Conservation (phyloP, 2,113 vertebrate species). For the human region DNA sequence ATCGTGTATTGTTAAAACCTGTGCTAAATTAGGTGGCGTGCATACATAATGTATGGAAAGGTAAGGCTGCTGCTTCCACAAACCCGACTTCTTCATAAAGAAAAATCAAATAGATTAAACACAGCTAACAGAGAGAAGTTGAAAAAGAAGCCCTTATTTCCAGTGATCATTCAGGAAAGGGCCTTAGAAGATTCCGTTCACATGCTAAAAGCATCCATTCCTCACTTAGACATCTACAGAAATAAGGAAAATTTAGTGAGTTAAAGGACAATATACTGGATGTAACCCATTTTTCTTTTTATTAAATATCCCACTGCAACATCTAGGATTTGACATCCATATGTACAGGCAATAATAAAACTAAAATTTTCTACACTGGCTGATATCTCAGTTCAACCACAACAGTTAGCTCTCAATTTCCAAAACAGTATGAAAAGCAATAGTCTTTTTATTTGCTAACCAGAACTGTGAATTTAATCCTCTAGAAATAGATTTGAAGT, state of each 20-base stretch:
- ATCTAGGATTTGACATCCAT: conserved; percentile 18
- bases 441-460: conserved; percentile 11
- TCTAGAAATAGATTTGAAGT: conserved; percentile 41
- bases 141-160: conserved; percentile 2
- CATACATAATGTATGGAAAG: neutral
- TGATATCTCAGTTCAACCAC: conserved; percentile 30
- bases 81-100: neutral
- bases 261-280: neutral
- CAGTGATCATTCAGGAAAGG: neutral
- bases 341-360: neutral
- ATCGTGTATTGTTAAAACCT: neutral
- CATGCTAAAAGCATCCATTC: neutral
- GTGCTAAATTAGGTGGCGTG: neutral
- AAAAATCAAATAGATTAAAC: neutral
- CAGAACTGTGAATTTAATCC: conserved; percentile 22
- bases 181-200: neutral
- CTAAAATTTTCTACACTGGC: conserved; percentile 15
- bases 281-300: conserved; percentile 9
- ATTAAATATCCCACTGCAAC: conserved; percentile 14
- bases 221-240: neutral
- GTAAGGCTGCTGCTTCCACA: neutral
- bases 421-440: conserved; percentile 28
- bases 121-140: neutral
- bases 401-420: conserved; percentile 40
- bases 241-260: neutral